A percentile compares a stretch with the other conserved stretches of the same genome.
Evolutionary conservation across 2,797 vertebrate species (phyloP).

Genomic region (Peromyscus attwateri): DNA sequence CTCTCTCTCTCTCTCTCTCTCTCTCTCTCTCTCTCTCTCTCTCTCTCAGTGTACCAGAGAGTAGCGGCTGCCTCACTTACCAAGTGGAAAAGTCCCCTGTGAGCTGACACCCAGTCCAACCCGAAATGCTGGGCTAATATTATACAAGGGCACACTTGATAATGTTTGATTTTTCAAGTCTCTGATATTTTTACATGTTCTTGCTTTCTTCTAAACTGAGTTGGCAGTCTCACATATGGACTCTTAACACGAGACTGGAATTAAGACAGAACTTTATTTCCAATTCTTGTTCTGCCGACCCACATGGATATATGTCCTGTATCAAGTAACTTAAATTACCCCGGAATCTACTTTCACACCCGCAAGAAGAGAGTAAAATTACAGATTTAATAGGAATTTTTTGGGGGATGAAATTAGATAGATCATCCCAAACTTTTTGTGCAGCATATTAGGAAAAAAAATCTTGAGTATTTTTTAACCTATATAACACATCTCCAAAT

Average conservation of each 20-base stretch:
- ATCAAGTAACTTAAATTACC: background rate
- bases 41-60: accelerated
- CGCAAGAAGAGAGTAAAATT: background rate
- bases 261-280: slow-evolving; percentile 25
- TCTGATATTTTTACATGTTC: background rate
- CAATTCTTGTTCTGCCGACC: background rate
- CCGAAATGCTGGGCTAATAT: background rate
- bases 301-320: background rate
- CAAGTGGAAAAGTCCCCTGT: background rate
- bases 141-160: background rate
- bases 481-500: background rate
- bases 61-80: background rate
- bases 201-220: slow-evolving; percentile 22
- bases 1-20: no score
- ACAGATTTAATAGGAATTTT: background rate
- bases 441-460: background rate
- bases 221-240: background rate
- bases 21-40: no score
- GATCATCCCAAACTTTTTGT: background rate
- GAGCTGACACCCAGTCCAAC: accelerated
- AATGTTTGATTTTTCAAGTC: background rate
- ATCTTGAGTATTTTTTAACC: background rate
- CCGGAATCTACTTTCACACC: background rate
- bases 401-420: slow-evolving; percentile 11
- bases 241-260: background rate